Percentiles rank a stretch among this genome's conserved stretches.
These are phyloP conservation scores for Druceiella hillmani DNA, from an alignment of 2,888 invertebrate genomes.

Conservation along the genomic window DNA sequence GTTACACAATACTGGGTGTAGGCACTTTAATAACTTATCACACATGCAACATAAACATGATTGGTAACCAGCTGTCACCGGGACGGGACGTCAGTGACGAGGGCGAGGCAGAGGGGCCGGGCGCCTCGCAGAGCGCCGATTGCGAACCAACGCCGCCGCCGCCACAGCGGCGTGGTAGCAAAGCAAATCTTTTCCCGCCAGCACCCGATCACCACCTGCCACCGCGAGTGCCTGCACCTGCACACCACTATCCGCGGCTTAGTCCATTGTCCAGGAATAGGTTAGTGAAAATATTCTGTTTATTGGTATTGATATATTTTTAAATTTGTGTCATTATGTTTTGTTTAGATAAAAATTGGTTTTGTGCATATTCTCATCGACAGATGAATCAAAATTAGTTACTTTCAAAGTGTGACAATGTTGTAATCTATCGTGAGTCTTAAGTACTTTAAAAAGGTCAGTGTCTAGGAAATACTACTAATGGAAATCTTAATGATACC, in stretches of 20 bases:
- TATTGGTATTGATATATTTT: too few species aligned
- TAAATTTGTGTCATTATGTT: too few species aligned
- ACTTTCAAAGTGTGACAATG: too few species aligned
- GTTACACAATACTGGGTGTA: too few species aligned
- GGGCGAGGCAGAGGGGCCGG: conserved; percentile 83
- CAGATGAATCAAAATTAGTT: too few species aligned
- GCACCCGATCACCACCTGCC: conserved; percentile 47
- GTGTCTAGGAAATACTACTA: too few species aligned
- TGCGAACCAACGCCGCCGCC: conserved; percentile 89
- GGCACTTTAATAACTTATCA: conserved; percentile 34
- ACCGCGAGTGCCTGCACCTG: conserved; percentile 43
- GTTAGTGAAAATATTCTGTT: too few species aligned
- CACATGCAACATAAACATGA: conserved; percentile 22
- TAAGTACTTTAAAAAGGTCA: too few species aligned
- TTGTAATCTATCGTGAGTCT: too few species aligned
- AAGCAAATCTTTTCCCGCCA: conserved; percentile 82
- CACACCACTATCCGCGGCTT: conserved; percentile 62
- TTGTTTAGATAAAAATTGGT: too few species aligned
- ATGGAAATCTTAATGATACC: too few species aligned
- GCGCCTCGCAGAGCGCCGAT: conserved; percentile 86
- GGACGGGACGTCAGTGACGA: conserved; percentile 80
- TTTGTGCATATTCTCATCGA: too few species aligned
- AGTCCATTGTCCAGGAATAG: conserved; percentile 77
- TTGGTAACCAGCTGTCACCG: conserved; percentile 66
- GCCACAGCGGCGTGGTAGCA: conserved; percentile 76